These are phyloP conservation scores for Probaryconus sp. DNA, from an alignment of 1,140 invertebrate genomes.

Conservation along the genomic window DNA sequence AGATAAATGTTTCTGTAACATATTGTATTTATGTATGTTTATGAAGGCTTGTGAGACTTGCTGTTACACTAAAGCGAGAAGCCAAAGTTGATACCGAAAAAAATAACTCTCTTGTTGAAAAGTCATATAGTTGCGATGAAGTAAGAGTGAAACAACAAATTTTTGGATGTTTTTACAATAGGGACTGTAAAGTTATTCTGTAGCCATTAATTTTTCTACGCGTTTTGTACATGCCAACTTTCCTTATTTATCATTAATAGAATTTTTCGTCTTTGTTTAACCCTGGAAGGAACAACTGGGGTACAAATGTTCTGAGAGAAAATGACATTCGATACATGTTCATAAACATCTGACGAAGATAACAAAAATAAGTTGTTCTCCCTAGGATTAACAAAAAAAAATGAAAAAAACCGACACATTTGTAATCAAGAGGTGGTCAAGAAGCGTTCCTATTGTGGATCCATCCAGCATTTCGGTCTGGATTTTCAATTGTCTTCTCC, in stretches of 20 bases:
- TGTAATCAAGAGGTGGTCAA: too few species aligned
- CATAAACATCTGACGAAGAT: too few species aligned
- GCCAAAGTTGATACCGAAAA: conserved; percentile 71
- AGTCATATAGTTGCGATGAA: conserved; percentile 4
- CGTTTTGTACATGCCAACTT: conserved; percentile 8
- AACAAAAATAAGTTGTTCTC: too few species aligned
- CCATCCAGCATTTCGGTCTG: conserved; percentile 14
- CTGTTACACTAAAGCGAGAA: conserved; percentile 76
- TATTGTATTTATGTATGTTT: conserved; percentile 78
- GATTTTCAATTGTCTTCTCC: conserved; percentile 18
- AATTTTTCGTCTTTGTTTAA: too few species aligned
- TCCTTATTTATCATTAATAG: neutral
- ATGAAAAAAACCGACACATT: too few species aligned
- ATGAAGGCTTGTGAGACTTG: conserved; percentile 78
- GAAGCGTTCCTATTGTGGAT: conserved; percentile 17
- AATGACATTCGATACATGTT: too few species aligned
- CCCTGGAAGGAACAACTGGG: too few species aligned
- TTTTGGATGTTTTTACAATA: conserved; percentile 27
- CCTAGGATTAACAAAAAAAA: too few species aligned
- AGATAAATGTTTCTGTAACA: conserved; percentile 78
- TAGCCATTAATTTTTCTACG: conserved; percentile 1
- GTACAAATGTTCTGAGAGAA: too few species aligned
- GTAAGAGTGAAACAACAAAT: conserved; percentile 8
- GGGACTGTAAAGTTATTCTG: conserved; percentile 8
- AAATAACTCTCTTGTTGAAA: neutral